Conservation (phyloP, 1,140 invertebrate genomes). For the Goniozus legneri region DNA sequence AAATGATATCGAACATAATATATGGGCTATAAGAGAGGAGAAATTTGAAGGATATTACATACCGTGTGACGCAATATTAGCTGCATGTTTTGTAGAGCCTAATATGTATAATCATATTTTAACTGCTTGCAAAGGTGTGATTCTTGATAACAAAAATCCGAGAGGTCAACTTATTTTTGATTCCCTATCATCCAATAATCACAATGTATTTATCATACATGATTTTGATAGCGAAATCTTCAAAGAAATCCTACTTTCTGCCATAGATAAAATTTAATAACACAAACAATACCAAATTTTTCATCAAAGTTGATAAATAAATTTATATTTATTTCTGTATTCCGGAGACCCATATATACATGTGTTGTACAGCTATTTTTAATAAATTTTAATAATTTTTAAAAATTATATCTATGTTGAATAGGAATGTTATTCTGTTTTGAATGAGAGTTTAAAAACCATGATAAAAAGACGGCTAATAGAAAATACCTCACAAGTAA, state of each 20-base stretch:
- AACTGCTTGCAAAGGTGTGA: conserved; percentile 55
- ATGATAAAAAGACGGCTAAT: too few species aligned
- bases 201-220: conserved; percentile 58
- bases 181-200: conserved; percentile 50
- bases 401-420: too few species aligned
- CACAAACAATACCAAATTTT: too few species aligned
- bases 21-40: conserved; percentile 33
- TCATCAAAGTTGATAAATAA: too few species aligned
- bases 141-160: conserved; percentile 56
- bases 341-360: too few species aligned
- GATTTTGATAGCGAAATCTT: conserved; percentile 53
- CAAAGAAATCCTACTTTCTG: conserved; percentile 46
- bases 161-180: conserved; percentile 62
- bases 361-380: too few species aligned
- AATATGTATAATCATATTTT: conserved; percentile 27
- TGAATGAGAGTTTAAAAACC: too few species aligned
- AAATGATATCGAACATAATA: conserved; percentile 54
- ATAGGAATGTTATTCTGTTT: too few species aligned
- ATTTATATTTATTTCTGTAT: too few species aligned
- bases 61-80: conserved; percentile 59
- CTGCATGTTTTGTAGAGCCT: conserved; percentile 54
- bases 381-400: too few species aligned
- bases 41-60: conserved; percentile 46
- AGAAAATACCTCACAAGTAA: too few species aligned
- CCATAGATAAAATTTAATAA: conserved; percentile 28